Base-by-base conservation (phyloP, 1,140 invertebrate genomes). In the Drosophila repleta region DNA sequence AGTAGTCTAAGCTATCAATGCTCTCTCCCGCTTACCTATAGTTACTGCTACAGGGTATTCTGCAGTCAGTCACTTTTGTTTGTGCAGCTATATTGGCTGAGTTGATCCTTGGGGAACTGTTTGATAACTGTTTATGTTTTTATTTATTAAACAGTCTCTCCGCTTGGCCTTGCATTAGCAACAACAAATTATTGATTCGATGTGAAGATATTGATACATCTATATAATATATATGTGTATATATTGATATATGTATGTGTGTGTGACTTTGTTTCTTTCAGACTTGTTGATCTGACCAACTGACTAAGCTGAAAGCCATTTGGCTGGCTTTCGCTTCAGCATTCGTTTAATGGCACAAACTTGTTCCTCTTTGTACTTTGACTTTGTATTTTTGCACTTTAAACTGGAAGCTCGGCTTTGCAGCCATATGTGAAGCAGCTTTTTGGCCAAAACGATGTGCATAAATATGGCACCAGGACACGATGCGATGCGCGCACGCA, bases 261-360 rank as follows among this genome's bases (percentile, higher is more conserved):
- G n/a, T 43, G 15, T 17, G 18, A 13, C 52, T n/a, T 32, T 53
- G 56, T 17, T 60, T 43, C n/a, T 57, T 69, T 66, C 26, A 39
- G 49, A 37, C 24, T 20, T 75, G 73, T 39, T 67, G 43, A 56
- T 58, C 57, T 39, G 39, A 37, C 46, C 56, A 74, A 68, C 26
- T 69, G 63, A 73, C 72, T 76, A 58, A 68, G 67, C 66, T 64
- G 48, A 35, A 80, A 84, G 53, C 81, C 81, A 64, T 82, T 84
- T 83, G 80, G 61, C 41, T 56, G 49, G 67, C 35, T 24, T 48
- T 57, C 17, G 29, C 24, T 41, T 65, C 56, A 41, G 24, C 49
- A 46, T 55, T 41, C 41, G 18, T 58, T 35, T 13, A n/a, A 5
- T 24, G 20, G 21, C 24, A 20, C 21, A 11, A 20, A 15, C 17